Base-by-base conservation (phyloP, 2,113 vertebrate genomes). In the Dromiciops gliroides region DNA sequence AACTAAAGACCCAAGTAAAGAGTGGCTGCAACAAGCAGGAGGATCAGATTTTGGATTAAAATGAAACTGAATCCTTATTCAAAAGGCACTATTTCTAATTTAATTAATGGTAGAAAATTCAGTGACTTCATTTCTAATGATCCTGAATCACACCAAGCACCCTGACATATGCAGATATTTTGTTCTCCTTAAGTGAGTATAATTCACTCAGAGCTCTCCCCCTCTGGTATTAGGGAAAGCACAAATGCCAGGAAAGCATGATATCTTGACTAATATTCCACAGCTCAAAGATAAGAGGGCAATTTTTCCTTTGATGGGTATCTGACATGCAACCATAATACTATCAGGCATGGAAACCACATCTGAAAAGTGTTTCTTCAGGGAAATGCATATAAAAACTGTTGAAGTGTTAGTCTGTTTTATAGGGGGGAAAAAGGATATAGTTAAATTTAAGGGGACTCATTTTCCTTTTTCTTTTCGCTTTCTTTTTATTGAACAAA, bases 121-220 rank as follows among this genome's bases (percentile, higher is more conserved):
- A 26, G 2, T n/a, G 23, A 0, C 25, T 47, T 94, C 24, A 0
- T 25, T 37, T 51, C 44, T 47, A 0, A 0, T 37, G 53, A 88
- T 49, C 19, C 25, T 1, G 37, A 48, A 90, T 50, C 50, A 1
- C 22, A 26, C 31, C 44, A 25, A 75, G 51, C 24, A n/a, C 11
- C 48, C 91, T 28, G 47, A 22, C 11, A 37, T 25, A 10, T 0
- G 48, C 25, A 10, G 28, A 0, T 19, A 12, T 25, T 8, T 3
- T 22, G 44, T 83, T 83, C 49, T 88, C 91, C 83, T 47, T n/a
- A 0, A 8, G 2, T 37, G 28, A 3, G 47, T 2, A 3, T 49
- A 22, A 31, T 12, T 31, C n/a, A 83, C 1, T 24, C 31, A 37
- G 10, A 12, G 31, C 50, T 83, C 67, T 44, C 67, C 37, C n/a